Conservation (phyloP, 23 tunicate genomes). For the Botrylloides violaceus region DNA sequence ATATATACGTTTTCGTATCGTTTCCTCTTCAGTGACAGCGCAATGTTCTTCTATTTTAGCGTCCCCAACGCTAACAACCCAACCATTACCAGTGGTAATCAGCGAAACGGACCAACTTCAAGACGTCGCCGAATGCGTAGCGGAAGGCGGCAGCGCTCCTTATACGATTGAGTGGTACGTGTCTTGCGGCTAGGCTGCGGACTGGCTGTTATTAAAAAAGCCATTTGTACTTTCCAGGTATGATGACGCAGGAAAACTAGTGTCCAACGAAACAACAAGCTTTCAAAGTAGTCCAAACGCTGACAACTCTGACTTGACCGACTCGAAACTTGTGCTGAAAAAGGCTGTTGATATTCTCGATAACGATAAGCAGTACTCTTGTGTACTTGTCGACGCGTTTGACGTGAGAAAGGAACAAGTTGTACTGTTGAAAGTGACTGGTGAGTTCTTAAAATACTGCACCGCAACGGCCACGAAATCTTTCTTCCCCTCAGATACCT, state of each 20-base stretch:
- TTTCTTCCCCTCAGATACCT: too few relatives aligned
- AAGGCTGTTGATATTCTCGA: constrained; percentile 28
- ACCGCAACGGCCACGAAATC: too few relatives aligned
- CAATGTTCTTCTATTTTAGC: constrained; percentile 22
- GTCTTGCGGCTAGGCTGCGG: too few relatives aligned
- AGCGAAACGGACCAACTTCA: constrained; percentile 12
- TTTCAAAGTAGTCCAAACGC: constrained; percentile 24
- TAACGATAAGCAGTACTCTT: constrained; percentile 23
- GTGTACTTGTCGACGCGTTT: constrained; percentile 44
- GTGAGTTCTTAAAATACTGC: too few relatives aligned
- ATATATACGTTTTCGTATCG: too few relatives aligned
- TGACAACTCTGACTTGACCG: constrained; percentile 9
- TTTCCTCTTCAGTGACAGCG: too few relatives aligned
- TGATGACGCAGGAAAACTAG: constrained; percentile 16
- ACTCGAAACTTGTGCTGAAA: constrained; percentile 16
- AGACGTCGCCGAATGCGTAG: constrained; percentile 47
- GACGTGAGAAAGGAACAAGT: constrained; percentile 5
- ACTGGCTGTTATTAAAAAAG: too few relatives aligned
- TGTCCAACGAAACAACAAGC: constrained; percentile 6
- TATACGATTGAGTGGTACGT: constrained; percentile 52
- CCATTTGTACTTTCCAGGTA: constrained; percentile 24
- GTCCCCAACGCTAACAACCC: constrained; percentile 28
- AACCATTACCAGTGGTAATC: constrained; percentile 8
- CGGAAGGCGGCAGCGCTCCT: constrained; percentile 41
- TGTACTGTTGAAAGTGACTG: constrained; percentile 5